phyloP scores from a whole-genome alignment of 2,797 vertebrate genomes.

The Semaprochilodus insignis region DNA sequence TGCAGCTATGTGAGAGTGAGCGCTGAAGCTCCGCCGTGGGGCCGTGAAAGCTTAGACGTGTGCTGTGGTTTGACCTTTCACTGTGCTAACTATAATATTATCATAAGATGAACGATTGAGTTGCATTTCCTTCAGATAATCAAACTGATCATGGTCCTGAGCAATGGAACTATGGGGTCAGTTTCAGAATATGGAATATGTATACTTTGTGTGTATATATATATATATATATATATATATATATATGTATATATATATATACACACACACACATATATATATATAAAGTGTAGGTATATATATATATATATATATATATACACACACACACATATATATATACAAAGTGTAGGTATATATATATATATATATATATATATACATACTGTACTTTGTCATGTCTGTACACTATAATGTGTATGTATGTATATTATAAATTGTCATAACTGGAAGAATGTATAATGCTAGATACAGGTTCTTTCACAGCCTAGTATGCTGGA shows the following conservation, averaged over 20 bases:
- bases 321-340: no score
- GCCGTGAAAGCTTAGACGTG: conserved; percentile 74
- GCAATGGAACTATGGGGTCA: conserved; percentile 24
- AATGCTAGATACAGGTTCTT: no score
- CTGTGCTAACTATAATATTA: conserved; percentile 84
- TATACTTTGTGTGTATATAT: neutral
- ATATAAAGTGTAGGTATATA: no score
- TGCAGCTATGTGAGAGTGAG: conserved; percentile 73
- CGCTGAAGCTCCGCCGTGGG: conserved; percentile 70
- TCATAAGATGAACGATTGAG: conserved; percentile 76
- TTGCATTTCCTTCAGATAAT: conserved; percentile 63
- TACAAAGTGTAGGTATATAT: no score
- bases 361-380: no score
- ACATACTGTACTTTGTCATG: no score
- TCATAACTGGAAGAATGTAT: no score
- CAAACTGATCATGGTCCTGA: conserved; percentile 3
- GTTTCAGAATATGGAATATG: conserved; percentile 37
- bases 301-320: no score
- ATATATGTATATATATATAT: no score
- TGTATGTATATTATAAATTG: neutral
- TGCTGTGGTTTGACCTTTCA: conserved; percentile 81
- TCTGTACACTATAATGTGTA: no score
- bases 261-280: no score
- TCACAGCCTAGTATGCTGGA: neutral
- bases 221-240: no score